Evolutionary conservation across 2,797 vertebrate species (phyloP).

Genomic region (Paramormyrops hopkinsi): DNA sequence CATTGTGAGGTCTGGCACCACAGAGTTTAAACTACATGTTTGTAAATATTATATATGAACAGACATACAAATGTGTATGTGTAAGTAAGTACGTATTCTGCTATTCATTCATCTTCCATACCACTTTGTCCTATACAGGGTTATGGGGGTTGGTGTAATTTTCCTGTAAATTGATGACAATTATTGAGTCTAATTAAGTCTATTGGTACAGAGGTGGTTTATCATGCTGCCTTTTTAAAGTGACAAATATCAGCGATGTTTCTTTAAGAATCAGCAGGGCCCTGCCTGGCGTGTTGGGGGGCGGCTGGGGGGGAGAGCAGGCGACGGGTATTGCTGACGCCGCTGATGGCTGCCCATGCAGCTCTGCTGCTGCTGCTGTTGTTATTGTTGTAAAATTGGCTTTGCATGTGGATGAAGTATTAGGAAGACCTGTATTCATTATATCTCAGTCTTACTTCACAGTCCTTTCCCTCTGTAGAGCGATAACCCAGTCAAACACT

Average conservation of each 20-base stretch:
- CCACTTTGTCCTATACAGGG: background rate
- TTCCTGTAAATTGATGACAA: background rate
- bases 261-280: background rate
- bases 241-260: background rate
- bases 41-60: background rate
- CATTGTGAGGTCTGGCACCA: background rate
- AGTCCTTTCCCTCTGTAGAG: background rate
- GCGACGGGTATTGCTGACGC: background rate
- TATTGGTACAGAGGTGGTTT: background rate
- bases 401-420: background rate
- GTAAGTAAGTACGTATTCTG: background rate
- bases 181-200: background rate
- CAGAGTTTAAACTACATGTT: background rate
- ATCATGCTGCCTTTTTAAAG: background rate
- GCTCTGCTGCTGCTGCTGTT: background rate
- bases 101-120: background rate
- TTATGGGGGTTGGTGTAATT: background rate
- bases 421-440: background rate
- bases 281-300: background rate
- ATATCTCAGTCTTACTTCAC: background rate
- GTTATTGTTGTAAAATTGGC: background rate
- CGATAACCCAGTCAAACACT: conserved; percentile 31
- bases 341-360: background rate
- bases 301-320: background rate
- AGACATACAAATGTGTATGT: background rate